These are phyloP conservation scores for Drosophila tani DNA, from an alignment of 1,140 invertebrate genomes.

Conservation along the genomic window DNA sequence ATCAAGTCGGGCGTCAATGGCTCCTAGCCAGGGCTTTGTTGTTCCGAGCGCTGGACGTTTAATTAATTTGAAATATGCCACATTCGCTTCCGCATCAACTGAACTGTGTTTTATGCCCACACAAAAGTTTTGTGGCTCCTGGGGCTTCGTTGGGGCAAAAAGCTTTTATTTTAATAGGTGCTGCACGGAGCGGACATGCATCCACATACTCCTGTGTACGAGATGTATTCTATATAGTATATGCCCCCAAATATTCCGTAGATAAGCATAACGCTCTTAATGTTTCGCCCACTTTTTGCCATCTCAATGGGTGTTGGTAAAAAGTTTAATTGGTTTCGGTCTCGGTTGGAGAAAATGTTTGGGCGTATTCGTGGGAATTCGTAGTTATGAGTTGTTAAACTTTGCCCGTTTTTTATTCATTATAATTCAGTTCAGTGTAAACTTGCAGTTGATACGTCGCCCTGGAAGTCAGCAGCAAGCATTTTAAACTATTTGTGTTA, in stretches of 20 bases:
- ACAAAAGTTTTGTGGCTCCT: slow-evolving; percentile 50
- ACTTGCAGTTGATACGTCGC: not conserved
- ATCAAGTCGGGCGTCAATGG: slow-evolving; percentile 27
- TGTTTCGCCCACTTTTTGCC: slow-evolving; percentile 14
- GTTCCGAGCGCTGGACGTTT: slow-evolving; percentile 24
- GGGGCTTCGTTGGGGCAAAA: slow-evolving; percentile 13
- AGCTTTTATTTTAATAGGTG: slow-evolving; percentile 70
- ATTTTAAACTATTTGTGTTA: slow-evolving; percentile 6
- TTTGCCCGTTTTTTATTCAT: slow-evolving; percentile 4
- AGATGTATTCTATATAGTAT: slow-evolving; percentile 6
- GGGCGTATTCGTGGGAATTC: slow-evolving; percentile 8
- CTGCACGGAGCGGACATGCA: slow-evolving; percentile 25
- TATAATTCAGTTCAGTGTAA: slow-evolving; percentile 3
- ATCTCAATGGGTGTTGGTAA: slow-evolving; percentile 5
- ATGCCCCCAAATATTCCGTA: slow-evolving; percentile 24
- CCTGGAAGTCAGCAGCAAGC: no score
- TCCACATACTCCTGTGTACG: not conserved
- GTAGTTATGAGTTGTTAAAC: slow-evolving; percentile 28
- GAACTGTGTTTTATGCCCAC: slow-evolving; percentile 42
- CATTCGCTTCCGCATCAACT: slow-evolving; percentile 39
- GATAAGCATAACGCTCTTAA: slow-evolving; percentile 34
- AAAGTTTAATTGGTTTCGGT: slow-evolving; percentile 40
- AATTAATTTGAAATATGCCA: slow-evolving; percentile 51
- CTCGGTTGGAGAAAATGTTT: not conserved
- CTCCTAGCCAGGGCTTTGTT: slow-evolving; percentile 16